Conservation (phyloP, 1,140 invertebrate species). For the Drosophila nebulosa region DNA sequence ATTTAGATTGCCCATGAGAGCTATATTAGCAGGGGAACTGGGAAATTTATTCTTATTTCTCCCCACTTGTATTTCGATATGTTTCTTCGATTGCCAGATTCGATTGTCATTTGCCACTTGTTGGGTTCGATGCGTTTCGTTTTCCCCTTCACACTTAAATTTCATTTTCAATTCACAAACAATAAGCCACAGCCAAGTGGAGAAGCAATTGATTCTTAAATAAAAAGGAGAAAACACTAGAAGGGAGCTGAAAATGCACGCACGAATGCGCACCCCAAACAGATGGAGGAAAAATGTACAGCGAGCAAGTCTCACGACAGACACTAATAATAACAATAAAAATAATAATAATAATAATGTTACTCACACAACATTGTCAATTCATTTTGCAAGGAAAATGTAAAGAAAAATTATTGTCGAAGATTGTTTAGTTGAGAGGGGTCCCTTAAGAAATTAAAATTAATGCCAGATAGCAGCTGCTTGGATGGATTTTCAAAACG, state of each 20-base stretch:
- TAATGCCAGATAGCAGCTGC: constrained; percentile 57
- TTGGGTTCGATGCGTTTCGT: constrained; percentile 39
- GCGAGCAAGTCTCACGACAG: constrained; percentile 6
- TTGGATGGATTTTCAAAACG: constrained; percentile 33
- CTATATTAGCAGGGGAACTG: not conserved
- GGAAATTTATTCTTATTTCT: not conserved
- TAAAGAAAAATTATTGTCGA: constrained; percentile 11
- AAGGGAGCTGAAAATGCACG: constrained; percentile 58
- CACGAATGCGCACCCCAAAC: constrained; percentile 38
- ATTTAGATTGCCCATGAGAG: not conserved
- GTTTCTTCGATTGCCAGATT: constrained; percentile 47
- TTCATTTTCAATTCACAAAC: constrained; percentile 3
- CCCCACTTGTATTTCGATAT: constrained; percentile 19
- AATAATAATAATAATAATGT: constrained; percentile 57
- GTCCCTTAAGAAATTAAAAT: constrained; percentile 48
- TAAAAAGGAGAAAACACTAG: constrained; percentile 17
- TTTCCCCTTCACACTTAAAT: not conserved
- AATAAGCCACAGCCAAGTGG: constrained; percentile 6
- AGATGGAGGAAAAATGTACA: not conserved
- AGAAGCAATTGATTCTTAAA: constrained; percentile 52
- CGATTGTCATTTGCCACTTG: constrained; percentile 57
- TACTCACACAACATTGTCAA: constrained; percentile 50
- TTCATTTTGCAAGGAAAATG: constrained; percentile 29
- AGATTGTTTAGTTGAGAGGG: constrained; percentile 10
- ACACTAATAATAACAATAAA: constrained; percentile 51